Percentiles rank a stretch among this genome's conserved stretches.
These are phyloP conservation scores for Troides aeacus DNA, from an alignment of 2,888 invertebrate species.

Conservation along the genomic window DNA sequence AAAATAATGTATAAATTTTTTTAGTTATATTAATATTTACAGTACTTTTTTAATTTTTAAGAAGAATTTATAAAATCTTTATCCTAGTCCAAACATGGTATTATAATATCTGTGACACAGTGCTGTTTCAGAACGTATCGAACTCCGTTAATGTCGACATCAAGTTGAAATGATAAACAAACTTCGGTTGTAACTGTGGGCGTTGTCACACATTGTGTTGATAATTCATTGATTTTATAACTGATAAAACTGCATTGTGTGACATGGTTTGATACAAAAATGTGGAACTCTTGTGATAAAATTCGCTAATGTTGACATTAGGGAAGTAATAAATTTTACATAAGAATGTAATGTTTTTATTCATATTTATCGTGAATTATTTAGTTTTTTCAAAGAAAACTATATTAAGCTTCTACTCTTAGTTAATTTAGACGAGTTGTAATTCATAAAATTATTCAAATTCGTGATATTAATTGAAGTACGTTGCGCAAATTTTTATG, in stretches of 20 bases:
- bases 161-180: conserved; percentile 53
- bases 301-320: conserved; percentile 23
- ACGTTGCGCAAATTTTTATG: conserved; percentile 2
- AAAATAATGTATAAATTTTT: too few species aligned
- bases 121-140: too few species aligned
- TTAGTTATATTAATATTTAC: too few species aligned
- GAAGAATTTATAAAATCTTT: too few species aligned
- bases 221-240: conserved; percentile 64
- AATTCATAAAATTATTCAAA: conserved; percentile 21
- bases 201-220: conserved; percentile 62
- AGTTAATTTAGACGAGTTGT: conserved; percentile 5
- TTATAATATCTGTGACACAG: too few species aligned
- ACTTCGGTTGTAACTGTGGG: conserved; percentile 56
- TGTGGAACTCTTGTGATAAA: conserved; percentile 48
- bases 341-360: conserved; percentile 8
- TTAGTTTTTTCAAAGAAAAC: conserved; percentile 10
- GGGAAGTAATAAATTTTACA: conserved; percentile 1
- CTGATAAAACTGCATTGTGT: conserved; percentile 52
- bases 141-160: conserved; percentile 34
- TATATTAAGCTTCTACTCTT: neutral
- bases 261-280: conserved; percentile 60
- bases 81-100: too few species aligned
- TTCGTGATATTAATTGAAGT: neutral
- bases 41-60: too few species aligned
- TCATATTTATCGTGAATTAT: conserved; percentile 9